Conservation (phyloP, 2,797 vertebrate genomes). For the Myotis vivesi region DNA sequence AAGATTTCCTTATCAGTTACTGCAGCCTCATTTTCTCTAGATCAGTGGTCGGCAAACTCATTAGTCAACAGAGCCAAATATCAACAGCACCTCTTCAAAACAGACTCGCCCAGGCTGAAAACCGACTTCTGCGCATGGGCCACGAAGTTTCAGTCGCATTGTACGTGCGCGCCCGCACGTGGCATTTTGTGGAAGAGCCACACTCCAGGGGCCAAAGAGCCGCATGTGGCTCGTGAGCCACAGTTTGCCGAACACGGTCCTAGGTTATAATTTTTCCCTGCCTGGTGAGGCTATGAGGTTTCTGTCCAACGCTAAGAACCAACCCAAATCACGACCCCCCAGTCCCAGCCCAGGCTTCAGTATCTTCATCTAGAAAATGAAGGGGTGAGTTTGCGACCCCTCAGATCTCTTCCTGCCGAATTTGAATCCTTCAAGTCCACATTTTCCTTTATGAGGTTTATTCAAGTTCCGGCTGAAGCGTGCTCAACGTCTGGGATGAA, state of each 20-base stretch:
- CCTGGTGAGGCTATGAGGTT: neutral
- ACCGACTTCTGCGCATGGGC: no score
- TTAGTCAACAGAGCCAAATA: no score
- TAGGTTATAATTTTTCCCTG: neutral
- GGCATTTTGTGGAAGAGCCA: no score
- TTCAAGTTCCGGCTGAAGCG: neutral
- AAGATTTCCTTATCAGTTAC: neutral
- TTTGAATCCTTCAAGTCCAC: neutral
- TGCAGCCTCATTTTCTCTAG: neutral
- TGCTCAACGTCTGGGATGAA: neutral
- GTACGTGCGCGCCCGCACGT: accelerated
- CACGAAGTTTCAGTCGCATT: no score
- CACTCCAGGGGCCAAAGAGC: no score
- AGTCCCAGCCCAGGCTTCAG: neutral
- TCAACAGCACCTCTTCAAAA: no score
- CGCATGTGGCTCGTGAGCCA: no score
- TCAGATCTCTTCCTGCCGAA: neutral
- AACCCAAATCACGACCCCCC: neutral
- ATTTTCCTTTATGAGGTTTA: neutral
- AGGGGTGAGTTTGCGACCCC: neutral
- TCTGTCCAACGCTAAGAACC: neutral
- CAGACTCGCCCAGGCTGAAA: no score
- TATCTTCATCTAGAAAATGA: slow-evolving; percentile 23
- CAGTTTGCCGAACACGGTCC: neutral
- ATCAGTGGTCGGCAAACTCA: no score